Evolutionary conservation across 2,888 invertebrate species (phyloP).

Genomic region (Phaedon cochleariae): DNA sequence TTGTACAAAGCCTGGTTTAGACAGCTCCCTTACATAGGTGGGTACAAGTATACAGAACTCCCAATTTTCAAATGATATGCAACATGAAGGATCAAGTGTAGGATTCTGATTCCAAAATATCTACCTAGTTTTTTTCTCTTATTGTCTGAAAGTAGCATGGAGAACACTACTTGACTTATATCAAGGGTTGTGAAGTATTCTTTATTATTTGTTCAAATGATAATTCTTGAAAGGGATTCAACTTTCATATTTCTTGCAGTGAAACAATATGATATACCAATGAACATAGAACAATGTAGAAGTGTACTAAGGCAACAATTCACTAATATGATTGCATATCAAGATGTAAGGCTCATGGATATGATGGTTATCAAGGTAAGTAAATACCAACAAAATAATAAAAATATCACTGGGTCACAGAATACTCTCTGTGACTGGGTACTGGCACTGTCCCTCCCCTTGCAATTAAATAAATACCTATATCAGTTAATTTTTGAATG

Average conservation of each 20-base stretch:
- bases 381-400: neutral
- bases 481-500: no score
- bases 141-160: neutral
- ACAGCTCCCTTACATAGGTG: constrained; percentile 85
- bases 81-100: no score
- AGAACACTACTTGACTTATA: no score
- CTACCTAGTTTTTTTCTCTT: constrained; percentile 7
- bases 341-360: constrained; percentile 89
- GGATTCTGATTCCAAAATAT: constrained; percentile 63
- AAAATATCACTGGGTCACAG: neutral
- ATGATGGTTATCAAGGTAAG: constrained; percentile 90
- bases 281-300: constrained; percentile 73
- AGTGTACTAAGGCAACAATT: constrained; percentile 83
- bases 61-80: no score
- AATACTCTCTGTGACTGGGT: constrained; percentile 11
- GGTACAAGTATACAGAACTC: no score
- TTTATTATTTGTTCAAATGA: no score
- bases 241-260: constrained; percentile 70
- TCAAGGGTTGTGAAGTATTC: no score
- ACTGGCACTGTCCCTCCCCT: no score
- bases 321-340: constrained; percentile 75
- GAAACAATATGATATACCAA: constrained; percentile 84
- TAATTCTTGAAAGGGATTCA: no score
- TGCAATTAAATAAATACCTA: no score
- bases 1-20: constrained; percentile 95